phyloP scores from a whole-genome alignment of 2,113 vertebrate species.

The Crotalus tigris region DNA sequence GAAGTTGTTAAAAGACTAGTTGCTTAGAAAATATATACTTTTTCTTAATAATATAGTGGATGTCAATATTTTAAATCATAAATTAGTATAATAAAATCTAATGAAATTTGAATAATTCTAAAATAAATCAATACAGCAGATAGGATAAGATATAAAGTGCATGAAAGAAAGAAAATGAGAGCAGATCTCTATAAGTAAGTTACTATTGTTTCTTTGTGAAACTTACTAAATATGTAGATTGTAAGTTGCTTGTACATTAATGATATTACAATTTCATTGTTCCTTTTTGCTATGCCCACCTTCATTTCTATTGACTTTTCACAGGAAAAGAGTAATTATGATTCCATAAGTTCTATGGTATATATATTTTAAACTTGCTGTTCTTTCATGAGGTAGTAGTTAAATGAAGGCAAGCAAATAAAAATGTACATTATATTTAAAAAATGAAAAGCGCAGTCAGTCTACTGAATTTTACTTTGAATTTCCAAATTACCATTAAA shows the following conservation, averaged over 20 bases:
- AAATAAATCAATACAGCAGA: slow-evolving; percentile 27
- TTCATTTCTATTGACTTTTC: not conserved
- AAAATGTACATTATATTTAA: not conserved
- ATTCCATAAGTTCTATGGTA: slow-evolving; percentile 19
- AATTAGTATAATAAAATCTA: not conserved
- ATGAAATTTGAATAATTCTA: slow-evolving; percentile 35
- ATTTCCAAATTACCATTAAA: not conserved
- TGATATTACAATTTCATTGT: not conserved
- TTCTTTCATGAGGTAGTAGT: not conserved
- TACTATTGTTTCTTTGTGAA: slow-evolving; percentile 1
- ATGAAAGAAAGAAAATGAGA: slow-evolving; percentile 4
- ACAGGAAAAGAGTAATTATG: not conserved
- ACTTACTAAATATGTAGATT: not conserved
- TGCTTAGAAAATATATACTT: not conserved
- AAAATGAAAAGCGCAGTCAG: not conserved
- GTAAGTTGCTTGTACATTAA: slow-evolving; percentile 9
- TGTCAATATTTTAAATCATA: slow-evolving; percentile 15
- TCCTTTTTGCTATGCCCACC: not conserved
- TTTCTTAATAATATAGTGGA: not conserved
- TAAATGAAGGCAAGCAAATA: not conserved
- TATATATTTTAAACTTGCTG: not conserved
- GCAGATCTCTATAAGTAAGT: not conserved
- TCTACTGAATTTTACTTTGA: not conserved
- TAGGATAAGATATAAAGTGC: slow-evolving; percentile 11
- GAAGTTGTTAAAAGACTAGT: slow-evolving; percentile 16